Conservation (phyloP, 2,113 vertebrate genomes). For the Anolis carolinensis region DNA sequence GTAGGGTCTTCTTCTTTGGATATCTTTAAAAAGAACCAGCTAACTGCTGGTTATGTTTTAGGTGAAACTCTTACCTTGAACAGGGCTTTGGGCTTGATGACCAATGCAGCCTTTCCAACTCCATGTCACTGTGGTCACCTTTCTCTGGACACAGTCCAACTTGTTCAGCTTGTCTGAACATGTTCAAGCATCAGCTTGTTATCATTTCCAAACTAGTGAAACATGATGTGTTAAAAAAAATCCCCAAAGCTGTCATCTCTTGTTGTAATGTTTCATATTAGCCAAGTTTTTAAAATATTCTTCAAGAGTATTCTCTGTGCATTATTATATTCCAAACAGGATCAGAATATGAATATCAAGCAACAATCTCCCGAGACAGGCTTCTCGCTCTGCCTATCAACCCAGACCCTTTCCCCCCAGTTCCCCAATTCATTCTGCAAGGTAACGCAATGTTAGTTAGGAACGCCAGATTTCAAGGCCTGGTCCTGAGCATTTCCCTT, state of each 20-base stretch:
- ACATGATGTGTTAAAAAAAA: too few relatives aligned
- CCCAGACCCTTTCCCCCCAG: too few relatives aligned
- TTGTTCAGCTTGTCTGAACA: too few relatives aligned
- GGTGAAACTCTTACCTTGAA: not conserved
- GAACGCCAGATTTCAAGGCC: too few relatives aligned
- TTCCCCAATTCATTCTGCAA: too few relatives aligned
- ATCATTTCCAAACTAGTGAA: too few relatives aligned
- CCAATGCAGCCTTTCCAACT: not conserved
- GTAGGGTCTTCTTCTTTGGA: not conserved
- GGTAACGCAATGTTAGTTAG: too few relatives aligned
- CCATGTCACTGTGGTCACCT: not conserved
- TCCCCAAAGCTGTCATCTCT: too few relatives aligned
- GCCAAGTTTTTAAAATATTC: not conserved
- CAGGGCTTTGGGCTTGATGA: not conserved
- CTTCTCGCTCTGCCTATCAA: too few relatives aligned
- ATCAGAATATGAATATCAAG: not conserved
- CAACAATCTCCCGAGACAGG: too few relatives aligned
- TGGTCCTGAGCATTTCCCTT: too few relatives aligned
- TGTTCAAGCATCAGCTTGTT: too few relatives aligned
- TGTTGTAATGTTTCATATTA: not conserved
- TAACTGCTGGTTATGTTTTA: not conserved
- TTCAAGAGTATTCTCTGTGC: not conserved
- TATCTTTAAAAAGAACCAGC: not conserved
- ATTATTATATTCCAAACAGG: not conserved
- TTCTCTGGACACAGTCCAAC: not conserved